Conservation (phyloP, 92 coral and sea anemone species). For the Parazoanthus swiftii region DNA sequence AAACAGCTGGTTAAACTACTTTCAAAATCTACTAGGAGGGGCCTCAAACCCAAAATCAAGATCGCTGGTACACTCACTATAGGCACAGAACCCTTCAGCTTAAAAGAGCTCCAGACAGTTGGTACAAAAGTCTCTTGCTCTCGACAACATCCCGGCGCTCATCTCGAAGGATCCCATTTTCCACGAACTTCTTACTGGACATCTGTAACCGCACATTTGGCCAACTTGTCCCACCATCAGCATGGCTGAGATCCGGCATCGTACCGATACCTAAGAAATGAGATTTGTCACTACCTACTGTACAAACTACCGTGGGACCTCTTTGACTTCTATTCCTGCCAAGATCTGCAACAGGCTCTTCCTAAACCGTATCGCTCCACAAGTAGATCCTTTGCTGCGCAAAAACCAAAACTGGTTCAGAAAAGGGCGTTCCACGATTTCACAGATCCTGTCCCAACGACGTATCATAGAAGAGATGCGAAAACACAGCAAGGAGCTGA, state of each 20-base stretch:
- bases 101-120: too few relatives aligned
- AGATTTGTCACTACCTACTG: constrained; percentile 32
- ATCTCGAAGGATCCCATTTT: constrained; percentile 56
- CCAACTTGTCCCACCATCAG: constrained; percentile 34
- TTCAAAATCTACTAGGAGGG: constrained; percentile 45
- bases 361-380: constrained; percentile 25
- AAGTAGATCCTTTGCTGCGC: constrained; percentile 20
- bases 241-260: constrained; percentile 56
- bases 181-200: constrained; percentile 44
- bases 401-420: too few relatives aligned
- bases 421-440: too few relatives aligned
- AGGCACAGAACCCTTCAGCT: constrained; percentile 39
- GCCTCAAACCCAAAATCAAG: constrained; percentile 35
- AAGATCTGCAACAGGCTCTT: constrained; percentile 59
- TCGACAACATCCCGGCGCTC: constrained; percentile 49
- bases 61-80: constrained; percentile 47
- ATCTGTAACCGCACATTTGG: constrained; percentile 55
- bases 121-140: constrained; percentile 27
- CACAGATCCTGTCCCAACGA: too few relatives aligned
- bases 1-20: constrained; percentile 52
- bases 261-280: constrained; percentile 52
- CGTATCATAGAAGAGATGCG: too few relatives aligned
- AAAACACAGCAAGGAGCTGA: too few relatives aligned
- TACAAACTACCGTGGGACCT: constrained; percentile 43
- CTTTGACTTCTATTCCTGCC: constrained; percentile 43